Evolutionary conservation across 2,113 vertebrate genomes (phyloP), one percentile per base, ranked within the genome.

Genomic region (Martes martes): DNA sequence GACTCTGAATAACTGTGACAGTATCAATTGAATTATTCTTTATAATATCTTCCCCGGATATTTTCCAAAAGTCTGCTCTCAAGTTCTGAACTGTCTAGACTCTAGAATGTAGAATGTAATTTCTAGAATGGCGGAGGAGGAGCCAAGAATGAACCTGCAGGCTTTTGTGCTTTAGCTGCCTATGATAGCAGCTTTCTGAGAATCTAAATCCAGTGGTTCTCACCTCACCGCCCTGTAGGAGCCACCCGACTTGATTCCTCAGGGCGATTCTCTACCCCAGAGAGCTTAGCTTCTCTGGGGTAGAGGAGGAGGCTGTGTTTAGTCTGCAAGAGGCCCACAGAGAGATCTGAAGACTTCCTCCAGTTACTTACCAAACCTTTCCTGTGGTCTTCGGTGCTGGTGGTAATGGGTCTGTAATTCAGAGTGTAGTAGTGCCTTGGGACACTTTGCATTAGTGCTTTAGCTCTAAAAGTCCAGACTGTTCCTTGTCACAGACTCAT

Each of bases 201-300:
- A 36, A 14, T 28, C 45, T 16, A 19, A 8, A 4, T 36, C 45
- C 39, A 7, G 0, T 9, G 65, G 24, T 7, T 80, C 52, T 59
- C 1, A 0, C 9, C 33, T 57, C 26, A 3, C 1, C 2, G 26
- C n/a, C 83, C 63, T 13, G 5, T 23, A 50, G 87, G 45, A 1
- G 47, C 73, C 52, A 2, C 5, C 50, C 82, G 8, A 6, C 23
- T 23, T 13, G 65, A 18, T 4, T 28, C 31, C 0, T 16, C 42
- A 4, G 73, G 65, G 26, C 33, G 59, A 24, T 11, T 91, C 33
- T 93, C 57, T 11, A 21, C 8, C 24, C 18, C 2, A 7, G 55
- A 81, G 79, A 59, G 33, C 3, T 4, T 33, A 11, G 52, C 67
- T 23, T 33, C 28, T 81, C 50, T 2, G 4, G 11, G 36, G 24